These are phyloP conservation scores for Azemiops feae DNA, from an alignment of 2,113 vertebrate species.

Conservation along the genomic window DNA sequence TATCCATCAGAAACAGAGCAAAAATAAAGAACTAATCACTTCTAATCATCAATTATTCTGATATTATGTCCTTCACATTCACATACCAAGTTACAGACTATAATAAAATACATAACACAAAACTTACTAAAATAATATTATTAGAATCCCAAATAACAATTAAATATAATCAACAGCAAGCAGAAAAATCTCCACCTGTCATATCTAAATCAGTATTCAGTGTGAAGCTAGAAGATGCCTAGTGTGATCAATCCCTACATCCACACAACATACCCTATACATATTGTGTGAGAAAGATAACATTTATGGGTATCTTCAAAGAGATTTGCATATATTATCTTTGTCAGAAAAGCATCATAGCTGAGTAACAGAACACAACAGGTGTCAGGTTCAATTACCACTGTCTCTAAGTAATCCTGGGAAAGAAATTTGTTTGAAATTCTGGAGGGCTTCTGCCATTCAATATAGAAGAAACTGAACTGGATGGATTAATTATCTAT, in stretches of 20 bases:
- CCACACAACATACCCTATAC: neutral
- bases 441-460: neutral
- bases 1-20: fast-evolving
- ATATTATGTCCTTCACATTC: neutral
- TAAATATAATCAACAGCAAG: neutral
- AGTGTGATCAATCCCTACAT: neutral
- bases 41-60: neutral
- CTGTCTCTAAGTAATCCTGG: neutral
- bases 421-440: neutral
- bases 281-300: neutral
- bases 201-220: neutral
- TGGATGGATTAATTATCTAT: neutral
- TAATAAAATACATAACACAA: neutral
- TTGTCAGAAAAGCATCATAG: neutral
- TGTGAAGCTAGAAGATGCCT: neutral
- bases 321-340: neutral
- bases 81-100: neutral
- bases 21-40: fast-evolving
- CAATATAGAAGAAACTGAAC: neutral
- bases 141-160: neutral
- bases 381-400: neutral
- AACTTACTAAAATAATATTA: neutral
- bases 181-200: neutral
- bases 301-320: neutral
- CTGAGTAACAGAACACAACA: neutral